Conservation (phyloP, 2,888 invertebrate genomes). For the Torymus aiolomorphi region DNA sequence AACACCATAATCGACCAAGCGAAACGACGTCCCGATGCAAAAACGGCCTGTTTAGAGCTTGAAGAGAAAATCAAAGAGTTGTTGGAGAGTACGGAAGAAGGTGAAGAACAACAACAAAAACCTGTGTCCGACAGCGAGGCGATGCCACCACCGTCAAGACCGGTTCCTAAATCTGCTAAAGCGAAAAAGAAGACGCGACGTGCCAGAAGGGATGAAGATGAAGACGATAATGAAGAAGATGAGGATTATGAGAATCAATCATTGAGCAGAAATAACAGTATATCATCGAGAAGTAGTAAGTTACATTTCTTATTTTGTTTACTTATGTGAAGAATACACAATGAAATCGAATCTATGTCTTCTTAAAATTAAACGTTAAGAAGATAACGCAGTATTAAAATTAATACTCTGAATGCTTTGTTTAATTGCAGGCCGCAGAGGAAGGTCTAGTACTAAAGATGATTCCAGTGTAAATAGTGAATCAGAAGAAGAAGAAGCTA, state of each 20-base stretch:
- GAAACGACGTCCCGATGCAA: slow-evolving; percentile 69
- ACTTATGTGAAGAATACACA: too few relatives aligned
- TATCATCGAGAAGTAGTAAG: slow-evolving; percentile 46
- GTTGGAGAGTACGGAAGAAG: slow-evolving; percentile 59
- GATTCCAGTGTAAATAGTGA: slow-evolving; percentile 45
- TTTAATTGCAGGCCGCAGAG: slow-evolving; percentile 41
- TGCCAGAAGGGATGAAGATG: slow-evolving; percentile 54
- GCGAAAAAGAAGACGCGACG: slow-evolving; percentile 45
- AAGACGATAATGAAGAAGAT: slow-evolving; percentile 41
- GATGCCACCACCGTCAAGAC: slow-evolving; percentile 70
- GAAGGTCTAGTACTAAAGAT: slow-evolving; percentile 26
- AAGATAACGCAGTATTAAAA: not conserved
- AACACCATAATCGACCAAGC: slow-evolving; percentile 68
- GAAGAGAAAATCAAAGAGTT: slow-evolving; percentile 70
- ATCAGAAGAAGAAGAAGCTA: slow-evolving; percentile 52
- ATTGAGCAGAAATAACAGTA: slow-evolving; percentile 19
- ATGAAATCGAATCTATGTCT: too few relatives aligned
- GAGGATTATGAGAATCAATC: slow-evolving; percentile 37
- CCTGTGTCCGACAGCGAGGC: slow-evolving; percentile 61
- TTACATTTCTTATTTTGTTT: slow-evolving; percentile 11
- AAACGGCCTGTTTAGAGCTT: slow-evolving; percentile 66
- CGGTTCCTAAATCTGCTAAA: slow-evolving; percentile 55
- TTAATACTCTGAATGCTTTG: slow-evolving; percentile 2
- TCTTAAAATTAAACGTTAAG: too few relatives aligned
- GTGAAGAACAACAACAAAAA: slow-evolving; percentile 27